These are phyloP conservation scores for Polydrusus pterygomalis DNA, from an alignment of 2,888 invertebrate genomes.

Conservation along the genomic window DNA sequence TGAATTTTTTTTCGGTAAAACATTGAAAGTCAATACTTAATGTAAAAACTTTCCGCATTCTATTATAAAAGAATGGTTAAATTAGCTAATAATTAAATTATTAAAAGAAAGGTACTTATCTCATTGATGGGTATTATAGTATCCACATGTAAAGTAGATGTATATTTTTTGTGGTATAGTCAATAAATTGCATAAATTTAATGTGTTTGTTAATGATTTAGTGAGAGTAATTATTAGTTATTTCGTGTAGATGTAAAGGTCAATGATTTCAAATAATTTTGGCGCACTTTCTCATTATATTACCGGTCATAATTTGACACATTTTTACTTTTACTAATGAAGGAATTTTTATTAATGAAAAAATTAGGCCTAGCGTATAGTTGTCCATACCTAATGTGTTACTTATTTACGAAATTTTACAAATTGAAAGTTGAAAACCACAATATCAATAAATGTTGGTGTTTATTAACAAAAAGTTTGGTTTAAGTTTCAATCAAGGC, in stretches of 20 bases:
- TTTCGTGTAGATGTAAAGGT: background rate
- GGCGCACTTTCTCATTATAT: background rate
- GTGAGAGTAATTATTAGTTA: background rate
- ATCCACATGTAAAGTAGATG: no score
- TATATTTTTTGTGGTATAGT: background rate
- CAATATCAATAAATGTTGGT: constrained; percentile 13
- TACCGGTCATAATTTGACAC: constrained; percentile 4
- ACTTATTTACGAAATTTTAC: background rate
- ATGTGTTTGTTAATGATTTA: background rate
- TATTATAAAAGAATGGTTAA: no score
- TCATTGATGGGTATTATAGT: no score
- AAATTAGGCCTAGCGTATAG: background rate
- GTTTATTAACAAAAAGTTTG: constrained; percentile 5
- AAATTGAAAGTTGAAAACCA: constrained; percentile 19
- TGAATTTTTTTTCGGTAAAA: no score
- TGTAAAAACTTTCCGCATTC: no score
- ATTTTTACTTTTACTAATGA: constrained; percentile 12
- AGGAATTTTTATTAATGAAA: background rate
- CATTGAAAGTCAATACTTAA: no score
- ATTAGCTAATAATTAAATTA: no score
- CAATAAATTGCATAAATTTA: background rate
- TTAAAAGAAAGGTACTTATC: no score
- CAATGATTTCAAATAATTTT: background rate
- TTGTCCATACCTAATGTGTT: constrained; percentile 1
- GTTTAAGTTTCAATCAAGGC: background rate